Percentiles rank a stretch among this genome's conserved stretches.
Conservation (phyloP, 2,888 invertebrate species). For the Nephrotoma guestfalica region DNA sequence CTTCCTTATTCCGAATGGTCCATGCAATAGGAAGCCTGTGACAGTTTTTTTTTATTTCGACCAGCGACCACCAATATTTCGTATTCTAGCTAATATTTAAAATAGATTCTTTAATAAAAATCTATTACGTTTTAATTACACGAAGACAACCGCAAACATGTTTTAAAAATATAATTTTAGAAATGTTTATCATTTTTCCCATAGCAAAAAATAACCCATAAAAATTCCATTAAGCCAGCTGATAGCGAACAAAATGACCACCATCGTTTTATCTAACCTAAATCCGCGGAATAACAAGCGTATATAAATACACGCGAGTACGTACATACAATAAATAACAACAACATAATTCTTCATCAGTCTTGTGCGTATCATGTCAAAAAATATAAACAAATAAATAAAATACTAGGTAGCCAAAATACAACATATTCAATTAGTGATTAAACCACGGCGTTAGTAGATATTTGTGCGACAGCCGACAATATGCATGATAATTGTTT, state of each 20-base stretch:
- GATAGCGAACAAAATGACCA: background rate
- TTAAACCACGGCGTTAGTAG: background rate
- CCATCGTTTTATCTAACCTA: background rate
- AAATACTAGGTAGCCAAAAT: background rate
- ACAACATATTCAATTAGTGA: background rate
- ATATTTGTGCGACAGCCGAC: background rate
- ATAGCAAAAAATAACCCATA: background rate
- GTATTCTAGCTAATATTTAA: no score
- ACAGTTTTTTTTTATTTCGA: no score
- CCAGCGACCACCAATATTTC: no score
- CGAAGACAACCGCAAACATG: background rate
- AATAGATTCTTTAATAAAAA: no score
- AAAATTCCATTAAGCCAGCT: background rate
- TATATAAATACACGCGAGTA: no score
- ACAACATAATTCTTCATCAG: background rate
- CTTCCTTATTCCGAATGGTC: no score
- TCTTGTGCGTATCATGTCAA: background rate
- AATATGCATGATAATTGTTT: background rate
- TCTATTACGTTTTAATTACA: background rate
- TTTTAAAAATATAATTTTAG: background rate
- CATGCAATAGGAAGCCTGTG: no score
- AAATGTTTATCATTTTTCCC: background rate
- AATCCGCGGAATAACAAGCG: background rate
- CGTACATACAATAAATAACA: background rate
- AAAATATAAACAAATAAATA: background rate